Evolutionary conservation across 2,888 invertebrate genomes (phyloP).

Genomic region (Polia nebulosa): DNA sequence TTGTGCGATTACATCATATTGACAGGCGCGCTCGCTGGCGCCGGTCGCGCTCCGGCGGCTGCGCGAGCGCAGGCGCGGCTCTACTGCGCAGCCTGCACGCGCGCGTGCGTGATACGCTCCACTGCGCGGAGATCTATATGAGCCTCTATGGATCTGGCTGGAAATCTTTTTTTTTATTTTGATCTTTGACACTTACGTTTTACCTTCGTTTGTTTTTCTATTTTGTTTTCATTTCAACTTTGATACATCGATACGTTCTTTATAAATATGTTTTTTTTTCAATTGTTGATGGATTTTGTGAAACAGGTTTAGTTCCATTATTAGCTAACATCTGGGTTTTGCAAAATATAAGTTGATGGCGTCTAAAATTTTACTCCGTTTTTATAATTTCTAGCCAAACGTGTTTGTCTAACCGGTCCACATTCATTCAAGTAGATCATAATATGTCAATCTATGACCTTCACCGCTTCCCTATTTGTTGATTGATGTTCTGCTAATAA

Average conservation of each 20-base stretch:
- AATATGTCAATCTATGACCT: conserved; percentile 37
- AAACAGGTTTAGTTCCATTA: neutral
- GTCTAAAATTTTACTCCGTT: neutral
- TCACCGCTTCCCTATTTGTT: conserved; percentile 50
- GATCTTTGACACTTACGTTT: neutral
- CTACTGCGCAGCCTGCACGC: conserved; percentile 50
- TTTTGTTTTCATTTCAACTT: too few relatives aligned
- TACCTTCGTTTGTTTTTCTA: neutral
- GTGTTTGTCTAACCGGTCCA: conserved; percentile 20
- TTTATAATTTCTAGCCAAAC: neutral
- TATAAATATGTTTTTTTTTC: too few relatives aligned
- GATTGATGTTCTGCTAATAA: conserved; percentile 45
- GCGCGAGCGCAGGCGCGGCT: conserved; percentile 56
- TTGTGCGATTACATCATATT: conserved; percentile 77
- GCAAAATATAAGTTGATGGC: neutral
- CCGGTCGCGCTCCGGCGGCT: conserved; percentile 66
- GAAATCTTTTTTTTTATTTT: neutral
- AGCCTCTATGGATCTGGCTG: conserved; percentile 15
- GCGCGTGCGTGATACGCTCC: conserved; percentile 33
- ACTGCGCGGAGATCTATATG: conserved; percentile 26
- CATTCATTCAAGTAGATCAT: conserved; percentile 26
- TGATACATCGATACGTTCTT: too few relatives aligned
- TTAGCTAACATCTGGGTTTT: too few relatives aligned
- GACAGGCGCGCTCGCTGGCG: conserved; percentile 69
- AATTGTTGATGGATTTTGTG: neutral